Evolutionary conservation across 2,888 invertebrate genomes (phyloP).

Genomic region (Oeneis ivallda): DNA sequence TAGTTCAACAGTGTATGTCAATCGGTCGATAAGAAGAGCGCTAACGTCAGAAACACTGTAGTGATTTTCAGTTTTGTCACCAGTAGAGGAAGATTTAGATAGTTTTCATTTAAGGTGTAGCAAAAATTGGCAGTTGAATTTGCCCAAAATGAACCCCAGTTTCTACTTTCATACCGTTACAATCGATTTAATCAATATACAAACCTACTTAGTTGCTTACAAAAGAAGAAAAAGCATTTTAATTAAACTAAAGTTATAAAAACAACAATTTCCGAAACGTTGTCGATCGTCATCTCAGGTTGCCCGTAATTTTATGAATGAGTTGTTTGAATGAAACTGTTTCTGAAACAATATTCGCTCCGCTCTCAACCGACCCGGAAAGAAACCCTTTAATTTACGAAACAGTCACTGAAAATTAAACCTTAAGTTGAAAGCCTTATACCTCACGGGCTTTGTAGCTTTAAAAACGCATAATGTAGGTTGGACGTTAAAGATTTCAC

Average conservation of each 20-base stretch:
- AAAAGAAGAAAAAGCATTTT: neutral
- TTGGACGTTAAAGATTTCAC: conserved; percentile 55
- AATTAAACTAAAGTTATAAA: conserved; percentile 8
- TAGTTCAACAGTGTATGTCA: too few species aligned
- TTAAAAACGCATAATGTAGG: conserved; percentile 43
- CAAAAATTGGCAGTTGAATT: too few species aligned
- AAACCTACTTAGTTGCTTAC: too few species aligned
- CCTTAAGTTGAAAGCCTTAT: neutral
- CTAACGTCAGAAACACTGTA: too few species aligned
- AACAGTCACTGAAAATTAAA: neutral
- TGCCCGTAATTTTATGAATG: conserved; percentile 79
- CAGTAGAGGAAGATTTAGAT: too few species aligned
- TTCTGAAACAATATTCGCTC: conserved; percentile 66
- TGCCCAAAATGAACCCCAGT: too few species aligned
- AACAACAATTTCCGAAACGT: neutral
- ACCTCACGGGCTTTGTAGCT: neutral
- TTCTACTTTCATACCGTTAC: too few species aligned
- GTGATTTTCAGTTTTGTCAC: too few species aligned
- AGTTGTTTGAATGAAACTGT: conserved; percentile 78
- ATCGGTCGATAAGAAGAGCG: too few species aligned
- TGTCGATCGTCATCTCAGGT: conserved; percentile 47
- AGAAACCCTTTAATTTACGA: conserved; percentile 55
- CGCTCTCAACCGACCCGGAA: conserved; percentile 57
- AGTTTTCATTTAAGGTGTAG: too few species aligned
- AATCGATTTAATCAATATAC: neutral